phyloP scores from a whole-genome alignment of 2,888 invertebrate genomes.

The Sphinx pinastri region DNA sequence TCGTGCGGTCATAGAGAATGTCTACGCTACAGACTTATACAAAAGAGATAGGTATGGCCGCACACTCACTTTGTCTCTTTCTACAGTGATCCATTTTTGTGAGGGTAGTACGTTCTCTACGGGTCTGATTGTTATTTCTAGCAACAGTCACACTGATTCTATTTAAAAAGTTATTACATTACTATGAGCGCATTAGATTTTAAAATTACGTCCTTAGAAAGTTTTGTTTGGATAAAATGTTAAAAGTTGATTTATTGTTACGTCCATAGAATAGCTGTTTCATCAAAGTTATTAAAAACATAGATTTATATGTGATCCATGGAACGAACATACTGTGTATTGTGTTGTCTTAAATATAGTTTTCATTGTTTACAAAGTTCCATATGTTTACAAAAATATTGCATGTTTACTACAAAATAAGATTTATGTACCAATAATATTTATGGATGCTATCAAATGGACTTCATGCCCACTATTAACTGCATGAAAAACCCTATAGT shows the following conservation, averaged over 20 bases:
- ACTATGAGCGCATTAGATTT: not conserved
- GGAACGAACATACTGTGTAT: not conserved
- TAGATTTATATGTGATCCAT: conserved; percentile 2
- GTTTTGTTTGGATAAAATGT: conserved; percentile 1
- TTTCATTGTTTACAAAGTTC: conserved; percentile 15
- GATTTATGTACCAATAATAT: no score
- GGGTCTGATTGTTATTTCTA: not conserved
- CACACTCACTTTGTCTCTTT: no score
- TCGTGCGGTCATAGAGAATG: no score
- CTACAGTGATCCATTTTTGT: no score
- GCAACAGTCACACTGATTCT: not conserved
- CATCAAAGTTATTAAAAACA: conserved; percentile 4
- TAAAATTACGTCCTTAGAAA: conserved; percentile 1
- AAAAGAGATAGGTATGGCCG: no score
- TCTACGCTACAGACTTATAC: no score
- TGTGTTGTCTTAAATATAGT: conserved; percentile 7
- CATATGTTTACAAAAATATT: conserved; percentile 10
- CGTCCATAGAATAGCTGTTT: not conserved
- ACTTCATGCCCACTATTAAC: no score
- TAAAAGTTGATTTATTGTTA: conserved; percentile 12
- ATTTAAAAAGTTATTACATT: not conserved
- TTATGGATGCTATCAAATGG: no score
- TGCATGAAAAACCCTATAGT: no score
- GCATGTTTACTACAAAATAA: not conserved
- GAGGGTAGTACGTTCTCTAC: no score